These are phyloP conservation scores for Boulengeromyrus knoepffleri DNA, from an alignment of 2,113 vertebrate species.

Conservation along the genomic window DNA sequence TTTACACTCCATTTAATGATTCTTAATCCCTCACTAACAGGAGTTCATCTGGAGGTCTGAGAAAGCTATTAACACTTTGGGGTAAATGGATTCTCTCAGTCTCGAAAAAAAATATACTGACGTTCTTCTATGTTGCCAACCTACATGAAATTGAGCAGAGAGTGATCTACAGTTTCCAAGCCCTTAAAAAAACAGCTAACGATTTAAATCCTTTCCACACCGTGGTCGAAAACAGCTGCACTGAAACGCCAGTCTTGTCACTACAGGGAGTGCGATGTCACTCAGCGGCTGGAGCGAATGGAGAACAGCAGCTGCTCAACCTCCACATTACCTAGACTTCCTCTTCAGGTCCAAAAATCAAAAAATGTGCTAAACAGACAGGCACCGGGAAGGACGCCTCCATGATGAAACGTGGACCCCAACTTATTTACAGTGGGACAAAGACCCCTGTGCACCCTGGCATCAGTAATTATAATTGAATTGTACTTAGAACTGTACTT, in stretches of 20 bases:
- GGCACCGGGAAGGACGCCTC: background rate
- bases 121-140: background rate
- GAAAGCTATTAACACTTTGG: background rate
- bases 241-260: background rate
- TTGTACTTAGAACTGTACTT: background rate
- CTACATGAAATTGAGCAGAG: background rate
- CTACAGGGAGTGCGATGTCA: background rate
- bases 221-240: background rate
- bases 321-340: background rate
- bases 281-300: background rate
- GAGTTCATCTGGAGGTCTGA: background rate
- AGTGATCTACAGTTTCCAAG: background rate
- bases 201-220: background rate
- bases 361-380: background rate
- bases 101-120: background rate
- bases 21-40: background rate
- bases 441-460: background rate
- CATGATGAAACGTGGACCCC: background rate
- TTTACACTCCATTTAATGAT: background rate
- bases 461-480: background rate
- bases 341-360: background rate
- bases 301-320: background rate
- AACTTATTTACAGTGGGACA: background rate
- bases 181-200: background rate
- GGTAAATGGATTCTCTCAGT: background rate